Evolutionary conservation across 1,140 invertebrate genomes (phyloP).

Genomic region (Lethocerus indicus): DNA sequence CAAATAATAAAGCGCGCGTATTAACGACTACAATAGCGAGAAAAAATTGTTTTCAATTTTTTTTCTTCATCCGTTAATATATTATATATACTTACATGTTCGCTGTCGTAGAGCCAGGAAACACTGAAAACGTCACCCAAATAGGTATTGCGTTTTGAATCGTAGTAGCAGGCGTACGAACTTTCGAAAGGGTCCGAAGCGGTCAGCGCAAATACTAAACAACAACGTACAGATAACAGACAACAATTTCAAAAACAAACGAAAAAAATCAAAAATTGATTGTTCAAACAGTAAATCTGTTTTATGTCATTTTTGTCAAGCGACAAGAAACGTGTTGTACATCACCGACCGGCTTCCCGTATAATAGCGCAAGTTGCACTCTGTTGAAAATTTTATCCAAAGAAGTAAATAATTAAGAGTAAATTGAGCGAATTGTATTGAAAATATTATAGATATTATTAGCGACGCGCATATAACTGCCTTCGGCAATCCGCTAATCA

Average conservation of each 20-base stretch:
- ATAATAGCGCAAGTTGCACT: no score
- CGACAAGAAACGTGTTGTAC: no score
- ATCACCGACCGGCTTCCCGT: no score
- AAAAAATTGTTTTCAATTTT: not conserved
- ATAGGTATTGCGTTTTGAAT: conserved; percentile 30
- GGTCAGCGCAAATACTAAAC: conserved; percentile 42
- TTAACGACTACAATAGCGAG: not conserved
- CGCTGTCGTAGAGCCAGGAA: conserved; percentile 49
- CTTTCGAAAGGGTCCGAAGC: conserved; percentile 40
- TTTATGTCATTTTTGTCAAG: no score
- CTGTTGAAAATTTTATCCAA: no score
- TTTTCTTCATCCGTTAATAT: not conserved
- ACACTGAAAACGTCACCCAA: conserved; percentile 44
- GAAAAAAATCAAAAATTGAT: not conserved
- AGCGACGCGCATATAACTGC: no score
- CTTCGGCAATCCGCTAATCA: no score
- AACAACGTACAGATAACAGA: not conserved
- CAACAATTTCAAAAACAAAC: not conserved
- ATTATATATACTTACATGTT: conserved; percentile 25
- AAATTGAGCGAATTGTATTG: no score
- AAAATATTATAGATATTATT: no score
- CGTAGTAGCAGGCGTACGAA: conserved; percentile 42
- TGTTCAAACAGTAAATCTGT: no score
- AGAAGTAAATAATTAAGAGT: no score
- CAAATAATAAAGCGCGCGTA: not conserved